Conservation (phyloP, 2,888 invertebrate species). For the Polylopha cassiicola region DNA sequence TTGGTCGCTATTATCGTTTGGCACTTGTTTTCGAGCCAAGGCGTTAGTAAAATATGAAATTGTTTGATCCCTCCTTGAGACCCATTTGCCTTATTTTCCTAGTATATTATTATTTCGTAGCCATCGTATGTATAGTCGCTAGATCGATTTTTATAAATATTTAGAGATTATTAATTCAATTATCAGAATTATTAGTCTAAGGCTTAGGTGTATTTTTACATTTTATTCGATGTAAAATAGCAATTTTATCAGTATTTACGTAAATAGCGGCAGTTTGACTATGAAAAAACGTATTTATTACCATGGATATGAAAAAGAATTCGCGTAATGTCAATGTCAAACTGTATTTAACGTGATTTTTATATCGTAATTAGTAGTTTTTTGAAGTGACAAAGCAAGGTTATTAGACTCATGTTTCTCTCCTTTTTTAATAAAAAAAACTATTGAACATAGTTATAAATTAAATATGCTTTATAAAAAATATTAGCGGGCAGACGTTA, state of each 20-base stretch:
- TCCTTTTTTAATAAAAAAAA: too few species aligned
- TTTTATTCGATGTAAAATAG: constrained; percentile 48
- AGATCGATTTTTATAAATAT: constrained; percentile 41
- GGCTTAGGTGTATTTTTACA: constrained; percentile 43
- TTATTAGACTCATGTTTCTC: too few species aligned
- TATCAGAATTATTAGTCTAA: constrained; percentile 44
- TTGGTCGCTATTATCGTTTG: too few species aligned
- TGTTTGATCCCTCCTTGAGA: constrained; percentile 69
- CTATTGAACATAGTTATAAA: too few species aligned
- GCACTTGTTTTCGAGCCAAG: too few species aligned
- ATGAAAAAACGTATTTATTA: not conserved
- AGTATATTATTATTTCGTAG: constrained; percentile 52
- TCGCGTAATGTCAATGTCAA: not conserved
- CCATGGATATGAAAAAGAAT: constrained; percentile 3
- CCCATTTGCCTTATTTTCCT: constrained; percentile 74
- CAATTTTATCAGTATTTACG: constrained; percentile 41
- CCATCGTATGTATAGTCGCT: constrained; percentile 47
- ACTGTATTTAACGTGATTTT: too few species aligned
- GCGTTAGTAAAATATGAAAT: constrained; percentile 48
- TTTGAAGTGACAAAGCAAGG: too few species aligned
- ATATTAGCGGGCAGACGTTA: too few species aligned
- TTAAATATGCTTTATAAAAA: too few species aligned
- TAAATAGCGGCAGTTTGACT: constrained; percentile 23
- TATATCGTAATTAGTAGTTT: too few species aligned
- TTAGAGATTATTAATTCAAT: constrained; percentile 31